Conservation (phyloP, 2,797 vertebrate genomes). For the Hephaestus fuliginosus region DNA sequence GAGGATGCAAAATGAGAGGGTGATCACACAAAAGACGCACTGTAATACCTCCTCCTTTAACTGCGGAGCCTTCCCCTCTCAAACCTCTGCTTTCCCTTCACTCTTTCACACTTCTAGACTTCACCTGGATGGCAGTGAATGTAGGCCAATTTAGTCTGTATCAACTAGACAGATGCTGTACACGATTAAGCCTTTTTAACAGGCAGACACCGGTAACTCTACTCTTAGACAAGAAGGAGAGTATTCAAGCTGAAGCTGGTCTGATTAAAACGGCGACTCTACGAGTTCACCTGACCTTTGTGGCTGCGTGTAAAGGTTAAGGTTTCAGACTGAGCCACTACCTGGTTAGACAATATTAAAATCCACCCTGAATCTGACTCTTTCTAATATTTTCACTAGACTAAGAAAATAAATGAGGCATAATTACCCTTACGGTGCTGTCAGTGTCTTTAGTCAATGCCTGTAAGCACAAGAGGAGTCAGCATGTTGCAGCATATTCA, state of each 20-base stretch:
- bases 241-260: slow-evolving; percentile 10
- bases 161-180: neutral
- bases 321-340: slow-evolving; percentile 10
- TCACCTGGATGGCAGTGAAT: slow-evolving; percentile 23
- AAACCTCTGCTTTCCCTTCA: slow-evolving; percentile 2
- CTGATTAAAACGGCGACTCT: slow-evolving; percentile 24
- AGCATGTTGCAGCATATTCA: slow-evolving; percentile 55
- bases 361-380: neutral
- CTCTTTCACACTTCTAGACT: neutral
- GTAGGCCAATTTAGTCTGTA: neutral
- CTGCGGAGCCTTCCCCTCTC: slow-evolving; percentile 21
- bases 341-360: neutral
- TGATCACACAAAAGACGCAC: slow-evolving; percentile 49
- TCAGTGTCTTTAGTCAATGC: slow-evolving; percentile 80
- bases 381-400: slow-evolving; percentile 16
- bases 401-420: slow-evolving; percentile 48
- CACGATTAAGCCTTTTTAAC: slow-evolving; percentile 20
- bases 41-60: slow-evolving; percentile 25
- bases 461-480: slow-evolving; percentile 83
- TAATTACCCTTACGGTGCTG: slow-evolving; percentile 81
- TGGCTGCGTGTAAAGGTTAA: slow-evolving; percentile 28
- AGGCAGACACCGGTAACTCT: neutral
- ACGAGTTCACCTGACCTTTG: slow-evolving; percentile 53
- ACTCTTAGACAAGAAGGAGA: slow-evolving; percentile 14
- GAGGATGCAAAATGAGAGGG: slow-evolving; percentile 41